Evolutionary conservation across 2,888 invertebrate species (phyloP).

Genomic region (Hemithea aestivaria): DNA sequence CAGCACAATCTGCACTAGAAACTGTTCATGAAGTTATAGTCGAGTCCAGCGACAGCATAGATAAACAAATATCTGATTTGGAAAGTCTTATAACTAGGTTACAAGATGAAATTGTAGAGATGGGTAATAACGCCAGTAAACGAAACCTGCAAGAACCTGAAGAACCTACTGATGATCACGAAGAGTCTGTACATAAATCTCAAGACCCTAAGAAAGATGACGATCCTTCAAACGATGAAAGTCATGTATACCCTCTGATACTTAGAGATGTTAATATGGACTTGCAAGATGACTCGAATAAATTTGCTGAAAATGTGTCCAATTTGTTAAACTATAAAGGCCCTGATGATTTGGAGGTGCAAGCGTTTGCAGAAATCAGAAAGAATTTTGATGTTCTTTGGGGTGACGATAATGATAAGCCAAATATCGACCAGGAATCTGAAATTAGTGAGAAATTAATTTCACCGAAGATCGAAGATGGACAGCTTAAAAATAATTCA

Average conservation of each 20-base stretch:
- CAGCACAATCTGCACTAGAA: conserved; percentile 27
- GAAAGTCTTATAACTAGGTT: conserved; percentile 44
- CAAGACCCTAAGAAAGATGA: neutral
- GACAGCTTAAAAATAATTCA: conserved; percentile 6
- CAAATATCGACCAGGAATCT: conserved; percentile 6
- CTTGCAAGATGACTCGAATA: conserved; percentile 1
- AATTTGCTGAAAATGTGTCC: conserved; percentile 8
- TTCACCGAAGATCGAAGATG: conserved; percentile 1
- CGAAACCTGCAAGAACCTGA: conserved; percentile 4
- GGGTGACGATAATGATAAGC: conserved; percentile 13
- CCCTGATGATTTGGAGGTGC: neutral
- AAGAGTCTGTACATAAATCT: conserved; percentile 4
- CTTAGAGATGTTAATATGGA: conserved; percentile 12
- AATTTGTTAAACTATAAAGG: conserved; percentile 7
- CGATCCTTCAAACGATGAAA: neutral
- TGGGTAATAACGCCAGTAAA: conserved; percentile 31
- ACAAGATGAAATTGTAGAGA: conserved; percentile 47
- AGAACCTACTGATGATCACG: conserved; percentile 1
- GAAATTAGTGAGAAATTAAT: conserved; percentile 10
- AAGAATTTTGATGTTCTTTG: conserved; percentile 23
- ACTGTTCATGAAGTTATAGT: conserved; percentile 9
- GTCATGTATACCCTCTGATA: conserved; percentile 15
- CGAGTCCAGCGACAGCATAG: conserved; percentile 34
- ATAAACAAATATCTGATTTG: conserved; percentile 48
- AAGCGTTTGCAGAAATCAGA: conserved; percentile 18